A percentile compares a stretch with the other conserved stretches of the same genome.
Evolutionary conservation across 2,888 invertebrate species (phyloP).

Genomic region (Hemithea aestivaria): DNA sequence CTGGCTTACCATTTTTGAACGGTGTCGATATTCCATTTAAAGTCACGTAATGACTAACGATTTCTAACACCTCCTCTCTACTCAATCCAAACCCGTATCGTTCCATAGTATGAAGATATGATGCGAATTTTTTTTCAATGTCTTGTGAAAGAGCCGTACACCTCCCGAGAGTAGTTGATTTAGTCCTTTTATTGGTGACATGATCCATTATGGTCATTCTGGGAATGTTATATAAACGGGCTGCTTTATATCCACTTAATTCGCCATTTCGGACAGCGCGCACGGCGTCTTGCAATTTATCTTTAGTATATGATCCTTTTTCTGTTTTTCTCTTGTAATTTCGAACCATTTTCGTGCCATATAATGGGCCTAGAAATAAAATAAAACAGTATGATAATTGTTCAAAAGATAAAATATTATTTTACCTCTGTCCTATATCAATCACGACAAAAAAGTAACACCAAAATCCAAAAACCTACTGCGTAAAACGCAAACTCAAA

Average conservation of each 20-base stretch:
- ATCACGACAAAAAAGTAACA: too few species aligned
- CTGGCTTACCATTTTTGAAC: constrained; percentile 24
- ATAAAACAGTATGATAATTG: too few species aligned
- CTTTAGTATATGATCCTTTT: constrained; percentile 10
- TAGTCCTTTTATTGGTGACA: constrained; percentile 15
- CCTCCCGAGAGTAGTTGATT: constrained; percentile 19
- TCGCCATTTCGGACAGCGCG: constrained; percentile 7
- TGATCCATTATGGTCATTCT: constrained; percentile 24
- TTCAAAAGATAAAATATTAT: too few species aligned
- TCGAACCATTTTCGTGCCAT: too few species aligned
- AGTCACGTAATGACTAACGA: constrained; percentile 23
- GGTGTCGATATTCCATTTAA: constrained; percentile 24
- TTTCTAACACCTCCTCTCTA: constrained; percentile 35
- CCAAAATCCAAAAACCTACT: too few species aligned
- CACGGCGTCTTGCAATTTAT: constrained; percentile 13
- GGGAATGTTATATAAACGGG: constrained; percentile 17
- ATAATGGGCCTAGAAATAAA: too few species aligned
- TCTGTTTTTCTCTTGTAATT: too few species aligned
- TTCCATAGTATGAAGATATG: constrained; percentile 30
- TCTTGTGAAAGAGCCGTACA: constrained; percentile 17
- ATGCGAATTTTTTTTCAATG: constrained; percentile 20
- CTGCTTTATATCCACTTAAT: constrained; percentile 11
- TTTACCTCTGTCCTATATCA: too few species aligned
- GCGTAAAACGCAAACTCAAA: too few species aligned
- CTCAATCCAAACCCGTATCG: constrained; percentile 39